Evolutionary conservation across 2,797 vertebrate species (phyloP), one percentile per base, ranked within the genome.

Genomic region (Meriones psammophilus): DNA sequence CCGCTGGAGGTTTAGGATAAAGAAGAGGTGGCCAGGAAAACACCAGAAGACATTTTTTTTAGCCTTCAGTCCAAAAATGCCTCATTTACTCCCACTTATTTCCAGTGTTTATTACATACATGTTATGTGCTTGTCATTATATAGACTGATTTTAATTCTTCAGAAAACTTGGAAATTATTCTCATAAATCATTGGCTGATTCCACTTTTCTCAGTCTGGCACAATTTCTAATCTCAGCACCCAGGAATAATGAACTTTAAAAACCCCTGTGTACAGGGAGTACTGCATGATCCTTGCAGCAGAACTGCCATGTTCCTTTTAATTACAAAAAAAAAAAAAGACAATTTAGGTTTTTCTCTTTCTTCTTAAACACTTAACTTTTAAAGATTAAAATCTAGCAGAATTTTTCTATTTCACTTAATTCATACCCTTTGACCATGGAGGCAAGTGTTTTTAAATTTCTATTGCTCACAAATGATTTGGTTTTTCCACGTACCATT

Each of bases 361-460:
- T 50, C 30, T 92, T 91, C 36, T 74, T 42, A 74, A 69, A 85
- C 80, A 84, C 9, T 77, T 64, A 93, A 60, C 33, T 64, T 78
- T 92, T 71, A 93, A 86, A 95, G 28, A 36, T 87, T 92, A 93
- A 95, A 96, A 95, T 91, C 66, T 50, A 74, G 20, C 18, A 71
- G 24, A 62, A 3, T 58, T 84, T 88, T 60, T 39, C 68, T 81
- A 62, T 78, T 95, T 93, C 15, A 36, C 78, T 54, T 95, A 91
- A 88, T 93, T 90, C 56, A 78, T 50, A 64, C 10, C 8, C n/a
- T 96, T 94, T 94, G 73, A 69, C 89, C n/a, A 92, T 86, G 85
- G 69, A 20, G 30, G 1, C 39, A 92, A 89, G 84, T 80, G 12
- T 42, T 8, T 80, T 92, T 89, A 92, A 91, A 96, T 39, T 74